A percentile compares a stretch with the other conserved stretches of the same genome.
Evolutionary conservation across 2,797 vertebrate species (phyloP).

Genomic region (Pterois miles): DNA sequence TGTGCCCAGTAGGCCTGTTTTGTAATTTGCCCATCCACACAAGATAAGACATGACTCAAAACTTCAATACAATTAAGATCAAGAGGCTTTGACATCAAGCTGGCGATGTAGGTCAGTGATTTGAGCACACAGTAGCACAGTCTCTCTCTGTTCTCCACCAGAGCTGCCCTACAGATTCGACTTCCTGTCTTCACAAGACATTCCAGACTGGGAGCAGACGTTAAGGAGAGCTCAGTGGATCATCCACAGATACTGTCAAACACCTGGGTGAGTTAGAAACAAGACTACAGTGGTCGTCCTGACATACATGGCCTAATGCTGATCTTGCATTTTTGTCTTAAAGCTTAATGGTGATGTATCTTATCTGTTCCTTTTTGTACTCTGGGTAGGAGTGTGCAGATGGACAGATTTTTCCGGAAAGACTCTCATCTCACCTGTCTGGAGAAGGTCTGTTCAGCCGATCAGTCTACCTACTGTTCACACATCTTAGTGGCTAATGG

Average conservation of each 20-base stretch:
- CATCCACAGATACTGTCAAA: constrained; percentile 90
- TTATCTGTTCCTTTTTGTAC: not conserved
- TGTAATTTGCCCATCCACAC: not conserved
- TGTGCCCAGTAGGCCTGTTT: too few relatives aligned
- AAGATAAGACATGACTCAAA: not conserved
- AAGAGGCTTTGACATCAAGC: constrained; percentile 32
- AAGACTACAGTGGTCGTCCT: not conserved
- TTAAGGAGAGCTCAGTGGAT: constrained; percentile 95
- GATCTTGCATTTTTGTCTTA: not conserved
- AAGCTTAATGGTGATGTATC: not conserved
- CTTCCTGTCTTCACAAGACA: constrained; percentile 87
- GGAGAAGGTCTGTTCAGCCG: constrained; percentile 90
- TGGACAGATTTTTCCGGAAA: constrained; percentile 91
- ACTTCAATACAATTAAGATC: constrained; percentile 10
- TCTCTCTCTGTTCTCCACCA: constrained; percentile 60
- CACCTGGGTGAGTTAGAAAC: constrained; percentile 84
- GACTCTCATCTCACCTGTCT: constrained; percentile 94
- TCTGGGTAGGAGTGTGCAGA: constrained; percentile 87
- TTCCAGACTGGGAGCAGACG: constrained; percentile 91
- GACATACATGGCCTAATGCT: not conserved
- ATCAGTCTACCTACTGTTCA: too few relatives aligned
- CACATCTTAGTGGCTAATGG: not conserved
- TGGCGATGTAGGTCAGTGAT: constrained; percentile 28
- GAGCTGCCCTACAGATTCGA: constrained; percentile 95
- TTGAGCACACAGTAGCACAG: not conserved